A percentile compares a stretch with the other conserved stretches of the same genome.
phyloP scores from a whole-genome alignment of 2,113 vertebrate species.

The Syngnathus scovelli region DNA sequence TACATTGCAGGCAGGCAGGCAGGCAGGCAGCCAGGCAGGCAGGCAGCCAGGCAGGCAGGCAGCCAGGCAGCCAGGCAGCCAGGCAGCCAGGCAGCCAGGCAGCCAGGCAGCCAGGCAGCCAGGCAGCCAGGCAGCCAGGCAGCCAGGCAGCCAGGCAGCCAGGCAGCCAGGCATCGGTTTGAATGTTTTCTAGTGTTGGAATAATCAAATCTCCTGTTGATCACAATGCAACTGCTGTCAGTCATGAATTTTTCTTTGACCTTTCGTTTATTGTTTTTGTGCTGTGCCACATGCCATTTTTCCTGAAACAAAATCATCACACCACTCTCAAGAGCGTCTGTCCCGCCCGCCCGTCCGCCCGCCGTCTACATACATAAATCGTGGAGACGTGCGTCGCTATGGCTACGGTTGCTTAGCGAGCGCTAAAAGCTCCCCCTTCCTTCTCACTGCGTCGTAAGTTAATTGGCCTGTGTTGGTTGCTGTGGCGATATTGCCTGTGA shows the following conservation, averaged over 20 bases:
- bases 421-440: conserved; percentile 71
- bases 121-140: no score
- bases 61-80: no score
- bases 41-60: no score
- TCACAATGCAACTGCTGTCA: conserved; percentile 52
- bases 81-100: no score
- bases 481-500: conserved; percentile 80
- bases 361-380: conserved; percentile 73
- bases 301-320: conserved; percentile 68
- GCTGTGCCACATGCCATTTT: conserved; percentile 73
- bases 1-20: no score
- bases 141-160: no score
- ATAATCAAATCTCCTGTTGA: conserved; percentile 50
- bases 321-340: conserved; percentile 69
- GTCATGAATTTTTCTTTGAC: conserved; percentile 69
- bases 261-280: conserved; percentile 74
- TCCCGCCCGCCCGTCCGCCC: no score
- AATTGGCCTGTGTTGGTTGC: conserved; percentile 79
- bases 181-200: background rate
- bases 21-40: no score
- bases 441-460: conserved; percentile 80
- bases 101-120: no score
- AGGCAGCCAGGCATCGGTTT: conserved; percentile 5
- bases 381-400: conserved; percentile 77
- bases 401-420: conserved; percentile 76